Percentiles rank a stretch among this genome's conserved stretches.
These are phyloP conservation scores for Emydocephalus ijimae DNA, from an alignment of 2,113 vertebrate species.

Conservation along the genomic window DNA sequence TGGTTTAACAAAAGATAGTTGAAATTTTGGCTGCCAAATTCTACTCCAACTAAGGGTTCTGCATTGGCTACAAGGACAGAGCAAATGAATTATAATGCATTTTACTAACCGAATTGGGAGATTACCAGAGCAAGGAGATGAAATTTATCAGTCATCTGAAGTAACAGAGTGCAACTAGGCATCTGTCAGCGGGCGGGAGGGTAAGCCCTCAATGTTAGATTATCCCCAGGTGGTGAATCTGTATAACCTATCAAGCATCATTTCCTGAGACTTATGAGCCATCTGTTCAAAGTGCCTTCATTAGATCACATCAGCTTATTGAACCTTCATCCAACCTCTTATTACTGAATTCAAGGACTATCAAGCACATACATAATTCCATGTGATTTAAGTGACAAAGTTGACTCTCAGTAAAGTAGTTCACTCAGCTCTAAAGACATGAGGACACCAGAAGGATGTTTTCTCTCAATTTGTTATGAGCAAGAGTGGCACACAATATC, in stretches of 20 bases:
- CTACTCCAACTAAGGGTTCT: not conserved
- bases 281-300: not conserved
- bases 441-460: not conserved
- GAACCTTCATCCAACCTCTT: not conserved
- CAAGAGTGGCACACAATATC: not conserved
- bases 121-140: not conserved
- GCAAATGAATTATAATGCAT: not conserved
- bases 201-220: not conserved
- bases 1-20: not conserved
- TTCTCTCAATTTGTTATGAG: not conserved
- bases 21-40: not conserved
- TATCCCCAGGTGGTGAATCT: not conserved
- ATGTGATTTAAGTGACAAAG: not conserved
- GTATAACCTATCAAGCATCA: not conserved
- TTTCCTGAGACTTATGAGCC: not conserved
- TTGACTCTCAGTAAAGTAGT: not conserved
- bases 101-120: not conserved
- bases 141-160: not conserved
- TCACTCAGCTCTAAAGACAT: not conserved
- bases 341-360: not conserved
- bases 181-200: not conserved
- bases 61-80: not conserved
- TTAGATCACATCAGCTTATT: not conserved
- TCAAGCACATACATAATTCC: too few species aligned
- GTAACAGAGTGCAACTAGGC: not conserved